Evolutionary conservation across 2,888 invertebrate genomes (phyloP).

Genomic region (Polietes domitor): DNA sequence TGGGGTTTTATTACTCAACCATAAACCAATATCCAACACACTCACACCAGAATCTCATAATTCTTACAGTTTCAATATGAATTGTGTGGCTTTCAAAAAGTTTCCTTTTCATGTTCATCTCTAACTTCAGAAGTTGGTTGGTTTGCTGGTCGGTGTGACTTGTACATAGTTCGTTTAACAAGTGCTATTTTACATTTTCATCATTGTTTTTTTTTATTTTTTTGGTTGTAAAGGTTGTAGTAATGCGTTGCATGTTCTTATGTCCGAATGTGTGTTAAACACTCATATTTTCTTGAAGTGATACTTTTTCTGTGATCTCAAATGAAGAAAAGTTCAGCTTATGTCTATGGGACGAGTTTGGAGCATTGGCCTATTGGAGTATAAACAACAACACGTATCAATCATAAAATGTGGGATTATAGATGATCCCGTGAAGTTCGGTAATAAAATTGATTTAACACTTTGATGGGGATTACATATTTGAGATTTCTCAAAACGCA

Average conservation of each 20-base stretch:
- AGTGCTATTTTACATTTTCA: slow-evolving; percentile 58
- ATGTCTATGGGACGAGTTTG: neutral
- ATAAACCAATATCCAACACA: slow-evolving; percentile 30
- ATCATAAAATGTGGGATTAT: too few species aligned
- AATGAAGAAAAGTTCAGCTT: neutral
- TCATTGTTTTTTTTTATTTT: slow-evolving; percentile 46
- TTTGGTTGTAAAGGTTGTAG: slow-evolving; percentile 41
- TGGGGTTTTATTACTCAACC: slow-evolving; percentile 58
- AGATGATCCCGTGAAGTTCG: too few species aligned
- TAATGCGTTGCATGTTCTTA: slow-evolving; percentile 44
- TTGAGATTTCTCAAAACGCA: too few species aligned
- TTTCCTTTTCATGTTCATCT: neutral
- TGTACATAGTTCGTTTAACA: slow-evolving; percentile 31
- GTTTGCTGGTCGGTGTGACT: slow-evolving; percentile 21
- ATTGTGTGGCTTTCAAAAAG: neutral
- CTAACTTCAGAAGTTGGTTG: slow-evolving; percentile 19
- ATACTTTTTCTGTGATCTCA: slow-evolving; percentile 41
- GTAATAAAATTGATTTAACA: too few species aligned
- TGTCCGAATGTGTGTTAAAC: slow-evolving; percentile 50
- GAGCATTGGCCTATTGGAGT: too few species aligned
- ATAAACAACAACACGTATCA: too few species aligned
- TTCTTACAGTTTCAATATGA: neutral
- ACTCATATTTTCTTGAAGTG: slow-evolving; percentile 60
- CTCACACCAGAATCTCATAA: neutral
- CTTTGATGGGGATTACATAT: too few species aligned